These are phyloP conservation scores for Chelonus insularis DNA, from an alignment of 1,140 invertebrate genomes.

Conservation along the genomic window DNA sequence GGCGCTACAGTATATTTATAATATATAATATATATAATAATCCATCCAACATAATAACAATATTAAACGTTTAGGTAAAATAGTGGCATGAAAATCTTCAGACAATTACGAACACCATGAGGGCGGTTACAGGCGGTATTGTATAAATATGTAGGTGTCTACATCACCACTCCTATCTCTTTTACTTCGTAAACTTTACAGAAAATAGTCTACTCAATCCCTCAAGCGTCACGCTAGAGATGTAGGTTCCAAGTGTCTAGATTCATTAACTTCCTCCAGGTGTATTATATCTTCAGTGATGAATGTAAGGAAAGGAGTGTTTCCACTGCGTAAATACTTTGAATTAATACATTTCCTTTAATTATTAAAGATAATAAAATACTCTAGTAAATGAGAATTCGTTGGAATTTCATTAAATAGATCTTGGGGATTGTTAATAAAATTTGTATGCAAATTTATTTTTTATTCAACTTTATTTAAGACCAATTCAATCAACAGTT, in stretches of 20 bases:
- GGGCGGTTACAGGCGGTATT: conserved; percentile 27
- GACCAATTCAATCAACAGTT: no score
- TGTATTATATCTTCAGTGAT: not conserved
- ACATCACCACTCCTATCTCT: conserved; percentile 3
- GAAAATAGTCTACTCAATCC: conserved; percentile 1
- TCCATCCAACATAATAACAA: not conserved
- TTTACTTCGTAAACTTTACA: not conserved
- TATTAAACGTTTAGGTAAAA: not conserved
- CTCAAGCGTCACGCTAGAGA: conserved; percentile 12
- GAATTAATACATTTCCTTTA: no score
- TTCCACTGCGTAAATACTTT: no score
- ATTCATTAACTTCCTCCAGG: conserved; percentile 23
- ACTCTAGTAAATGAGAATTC: no score
- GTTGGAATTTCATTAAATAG: no score
- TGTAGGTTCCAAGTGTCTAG: conserved; percentile 36
- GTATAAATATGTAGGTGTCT: conserved; percentile 33
- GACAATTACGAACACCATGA: conserved; percentile 1
- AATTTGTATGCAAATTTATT: no score
- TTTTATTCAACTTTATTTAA: no score
- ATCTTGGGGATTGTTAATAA: no score
- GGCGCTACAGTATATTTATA: not conserved
- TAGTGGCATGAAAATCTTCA: not conserved
- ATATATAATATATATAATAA: not conserved
- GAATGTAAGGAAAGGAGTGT: no score
- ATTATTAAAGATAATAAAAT: no score